Evolutionary conservation across 1,140 invertebrate species (phyloP), one percentile per base, ranked within the genome.

Genomic region (Zaprionus tsacasi): DNA sequence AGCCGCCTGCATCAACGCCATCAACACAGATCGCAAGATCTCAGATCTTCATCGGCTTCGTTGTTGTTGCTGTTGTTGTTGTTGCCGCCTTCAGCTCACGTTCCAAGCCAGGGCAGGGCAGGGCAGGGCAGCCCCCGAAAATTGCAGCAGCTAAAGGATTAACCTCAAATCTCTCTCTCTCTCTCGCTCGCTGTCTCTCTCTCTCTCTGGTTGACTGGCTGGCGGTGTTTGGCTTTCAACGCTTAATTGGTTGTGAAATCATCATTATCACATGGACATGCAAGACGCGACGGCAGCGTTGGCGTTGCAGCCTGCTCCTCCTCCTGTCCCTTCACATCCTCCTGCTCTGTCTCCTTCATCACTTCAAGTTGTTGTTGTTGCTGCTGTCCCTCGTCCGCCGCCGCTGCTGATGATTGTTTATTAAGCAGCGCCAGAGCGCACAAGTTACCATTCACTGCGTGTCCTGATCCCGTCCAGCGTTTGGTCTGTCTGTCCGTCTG

Each of bases 221-320:
- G 85, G 85, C 86, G 85, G 86, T 89, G 86, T 89, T 89, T 89
- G 85, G 85, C 85, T 89, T 89, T 89, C 85, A 89, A 89, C 85
- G 85, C 85, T 89, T 89, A 89, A 89, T 89, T 89, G 85, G 85
- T 89, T 89, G 85, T 89, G 85, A 89, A 89, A 89, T 90, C 85
- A 89, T 89, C 86, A 89, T 89, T 88, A 88, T 88, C 83, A 89
- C 83, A 87, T 88, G 83, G 83, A 77, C 78, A 75, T 75, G 72
- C 67, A 74, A 77, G 67, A 77, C 70, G 74, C 30, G 59, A 13
- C 36, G 54, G 57, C 78, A 71, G 76, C 79, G 79, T 87, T 86
- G 79, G 76, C 76, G 82, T 82, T 77, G 57, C 60, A 52, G 66
- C 64, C 81, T 70, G 68, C 70, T 74, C 27, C 27, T 30, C 27